A percentile compares a stretch with the other conserved stretches of the same genome.
These are phyloP conservation scores for Drosophila mojavensis DNA, from an alignment of 1,140 invertebrate species.

Conservation along the genomic window DNA sequence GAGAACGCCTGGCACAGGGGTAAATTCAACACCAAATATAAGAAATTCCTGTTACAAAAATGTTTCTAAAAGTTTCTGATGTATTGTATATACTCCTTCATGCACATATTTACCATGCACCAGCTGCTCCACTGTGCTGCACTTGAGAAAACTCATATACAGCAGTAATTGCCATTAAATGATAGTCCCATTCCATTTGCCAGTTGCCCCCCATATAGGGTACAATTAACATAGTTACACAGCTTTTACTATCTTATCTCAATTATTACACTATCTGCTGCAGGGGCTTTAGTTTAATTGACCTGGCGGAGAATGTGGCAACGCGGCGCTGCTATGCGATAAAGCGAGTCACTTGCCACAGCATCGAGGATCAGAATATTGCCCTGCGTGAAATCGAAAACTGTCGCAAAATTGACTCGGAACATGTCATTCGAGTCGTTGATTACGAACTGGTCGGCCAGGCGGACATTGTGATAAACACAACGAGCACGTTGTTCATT, in stretches of 20 bases:
- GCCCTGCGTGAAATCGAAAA: slow-evolving; percentile 91
- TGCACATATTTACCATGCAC: neutral
- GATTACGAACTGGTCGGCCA: slow-evolving; percentile 87
- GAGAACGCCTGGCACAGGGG: slow-evolving; percentile 91
- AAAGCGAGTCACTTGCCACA: slow-evolving; percentile 93
- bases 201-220: neutral
- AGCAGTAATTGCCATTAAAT: neutral
- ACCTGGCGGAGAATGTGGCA: slow-evolving; percentile 90
- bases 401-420: slow-evolving; percentile 89
- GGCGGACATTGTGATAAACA: slow-evolving; percentile 88
- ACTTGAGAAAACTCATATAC: neutral
- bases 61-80: neutral
- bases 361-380: slow-evolving; percentile 90
- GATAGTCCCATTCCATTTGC: no score
- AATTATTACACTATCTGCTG: slow-evolving; percentile 12
- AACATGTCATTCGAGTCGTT: slow-evolving; percentile 91
- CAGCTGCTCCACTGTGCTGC: neutral
- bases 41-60: neutral
- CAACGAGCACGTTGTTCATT: slow-evolving; percentile 90
- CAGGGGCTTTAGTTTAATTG: slow-evolving; percentile 94
- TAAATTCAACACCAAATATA: slow-evolving; percentile 80
- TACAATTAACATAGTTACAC: neutral
- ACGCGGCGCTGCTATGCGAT: slow-evolving; percentile 90
- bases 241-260: slow-evolving; percentile 43
- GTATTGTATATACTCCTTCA: neutral